Base-by-base conservation (phyloP, 2,888 invertebrate genomes). In the Andrena minutula region DNA sequence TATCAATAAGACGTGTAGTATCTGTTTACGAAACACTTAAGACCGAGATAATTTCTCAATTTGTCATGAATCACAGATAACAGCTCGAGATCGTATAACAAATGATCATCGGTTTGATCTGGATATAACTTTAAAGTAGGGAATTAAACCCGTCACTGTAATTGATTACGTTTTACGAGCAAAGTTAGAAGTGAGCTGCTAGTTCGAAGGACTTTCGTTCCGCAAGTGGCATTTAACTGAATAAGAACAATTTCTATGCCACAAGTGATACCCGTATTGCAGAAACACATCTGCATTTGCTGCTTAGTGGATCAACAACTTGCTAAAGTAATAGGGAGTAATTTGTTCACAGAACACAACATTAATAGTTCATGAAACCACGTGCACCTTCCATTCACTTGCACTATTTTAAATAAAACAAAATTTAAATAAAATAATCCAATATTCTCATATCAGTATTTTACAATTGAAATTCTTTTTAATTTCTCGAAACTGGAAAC, bases 51-150 rank as follows among this genome's bases (percentile, higher is more conserved):
- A 71, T 78, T 68, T 49, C 8, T 60, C 23, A 28, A 75, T 78
- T 78, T 68, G 4, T 3, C 6, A 12, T 82, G 49, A 80, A 26
- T 58, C 75, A 53, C 6, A 63, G 71, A 75, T 71, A 58, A 51
- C 35, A 63, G 26, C 28, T 16, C 12, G 28, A 60, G 16, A 58
- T 72, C 41, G 35, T 32, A 20, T 32, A 60, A 51, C 35, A 60
- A 41, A 26, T 20, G 10, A 30, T 41, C 75, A 80, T 73, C 80
- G 72, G 72, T 75, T 79, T 10, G 69, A 79, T 75, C 76, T 68
- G 71, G 75, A 75, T 70, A 47, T n/a, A 51, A 69, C 47, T 41
- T 41, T 66, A 65, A 70, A 75, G 23, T 30, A 3, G 12, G 30
- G 51, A 66, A 78, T 47, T 47, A 72, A 56, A 47, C 66, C 8